Conservation (phyloP, 2,113 vertebrate species). For the Xiphophorus couchianus region DNA sequence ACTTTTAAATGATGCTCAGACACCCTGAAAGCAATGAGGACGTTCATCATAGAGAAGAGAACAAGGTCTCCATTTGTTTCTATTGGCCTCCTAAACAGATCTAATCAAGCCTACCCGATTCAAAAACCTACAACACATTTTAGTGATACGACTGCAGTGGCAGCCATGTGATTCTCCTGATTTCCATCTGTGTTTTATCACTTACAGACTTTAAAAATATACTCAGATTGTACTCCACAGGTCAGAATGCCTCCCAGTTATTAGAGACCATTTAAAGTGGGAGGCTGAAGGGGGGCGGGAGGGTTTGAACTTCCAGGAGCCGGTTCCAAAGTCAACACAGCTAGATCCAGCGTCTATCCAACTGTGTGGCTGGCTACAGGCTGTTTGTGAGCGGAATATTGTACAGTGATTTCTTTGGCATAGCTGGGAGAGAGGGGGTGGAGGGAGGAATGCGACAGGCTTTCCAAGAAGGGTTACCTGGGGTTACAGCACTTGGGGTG, state of each 20-base stretch:
- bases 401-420: conserved; percentile 71
- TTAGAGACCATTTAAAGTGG: conserved; percentile 56
- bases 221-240: conserved; percentile 46
- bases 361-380: conserved; percentile 39
- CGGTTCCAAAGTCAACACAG: conserved; percentile 73
- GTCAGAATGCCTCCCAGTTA: conserved; percentile 52
- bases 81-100: background rate
- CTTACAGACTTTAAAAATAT: conserved; percentile 45
- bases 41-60: background rate
- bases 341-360: conserved; percentile 60
- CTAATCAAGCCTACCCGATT: background rate
- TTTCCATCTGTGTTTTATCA: conserved; percentile 43
- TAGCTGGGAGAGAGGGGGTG: conserved; percentile 32
- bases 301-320: conserved; percentile 54
- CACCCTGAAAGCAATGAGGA: background rate
- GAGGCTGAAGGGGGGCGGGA: conserved; percentile 27
- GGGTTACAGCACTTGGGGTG: conserved; percentile 37
- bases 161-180: background rate
- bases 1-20: too few relatives aligned
- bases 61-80: background rate
- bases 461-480: conserved; percentile 39
- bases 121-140: too few relatives aligned
- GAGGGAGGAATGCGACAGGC: conserved; percentile 58
- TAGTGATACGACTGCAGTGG: too few relatives aligned
- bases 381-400: conserved; percentile 60